Base-by-base conservation (phyloP, 1,140 invertebrate genomes). In the Hetaerina americana region DNA sequence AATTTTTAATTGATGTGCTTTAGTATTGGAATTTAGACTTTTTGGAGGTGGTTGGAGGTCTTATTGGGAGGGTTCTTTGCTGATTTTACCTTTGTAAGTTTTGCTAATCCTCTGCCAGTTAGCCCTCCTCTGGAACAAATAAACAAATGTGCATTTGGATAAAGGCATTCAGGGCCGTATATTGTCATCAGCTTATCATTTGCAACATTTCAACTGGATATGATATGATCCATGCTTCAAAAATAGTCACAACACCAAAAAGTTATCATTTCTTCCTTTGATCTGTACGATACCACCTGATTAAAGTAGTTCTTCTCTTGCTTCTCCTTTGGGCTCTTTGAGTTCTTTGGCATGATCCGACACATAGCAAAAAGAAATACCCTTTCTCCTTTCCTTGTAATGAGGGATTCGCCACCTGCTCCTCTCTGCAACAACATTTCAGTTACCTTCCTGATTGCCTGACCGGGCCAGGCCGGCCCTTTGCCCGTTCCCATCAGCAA, bases 381-480 rank as follows among this genome's bases (percentile, higher is more conserved):
- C n/a, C n/a, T n/a, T 57, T 57, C 22, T 12, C 40, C 40, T 57
- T 57, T n/a, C n/a, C 40, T 57, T 12, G 10, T 57, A 57, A 57
- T 57, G 40, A n/a, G 22, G 40, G 40, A 57, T 10, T 18, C 40
- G 10, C n/a, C n/a, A n/a, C n/a, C n/a, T n/a, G n/a, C 40, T 57
- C 15, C 40, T 57, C 40, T 57, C 40, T 57, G 40, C 40, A 74
- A 72, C 71, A 74, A 72, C 73, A 74, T 74, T 74, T 70, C 73
- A 74, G 73, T 74, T 74, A 74, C 40, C 40, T 57, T 57, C 40
- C 40, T 57, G 40, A 57, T 57, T 57, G 40, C 40, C 40, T 57
- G 40, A 57, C 40, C 10, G 40, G 40, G 40, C 40, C 40, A 57
- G 40, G 40, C 40, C 2, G 10, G 40, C 40, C 40, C 40, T 57